Evolutionary conservation across 2,797 vertebrate species (phyloP), one percentile per base, ranked within the genome.

Genomic region (Gymnoscopelus braueri): DNA sequence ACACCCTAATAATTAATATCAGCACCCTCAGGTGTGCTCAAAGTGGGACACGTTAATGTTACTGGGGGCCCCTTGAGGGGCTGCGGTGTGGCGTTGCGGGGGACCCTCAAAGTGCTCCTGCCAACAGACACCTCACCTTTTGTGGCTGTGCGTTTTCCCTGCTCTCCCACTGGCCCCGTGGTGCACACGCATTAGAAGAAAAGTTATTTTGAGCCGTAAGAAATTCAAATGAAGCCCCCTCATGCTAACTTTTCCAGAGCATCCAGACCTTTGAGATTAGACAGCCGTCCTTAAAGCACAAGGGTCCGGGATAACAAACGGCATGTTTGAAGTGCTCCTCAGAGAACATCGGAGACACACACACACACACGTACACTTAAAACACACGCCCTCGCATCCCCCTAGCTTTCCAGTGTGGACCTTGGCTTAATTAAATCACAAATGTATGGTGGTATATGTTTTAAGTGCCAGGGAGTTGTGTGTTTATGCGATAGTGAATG

Each of bases 1-100:
- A 91, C 94, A 91, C 93, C 95, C 96, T 95, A 97, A 97, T 98
- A 97, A 98, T 98, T 98, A 97, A 98, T 96, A 95, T 93, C 93
- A 89, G 80, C 92, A 94, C 94, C 96, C 96, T 94, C 94, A 96
- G 95, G 96, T 97, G 95, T 95, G 94, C 95, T 94, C 94, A 95
- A 96, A 96, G 95, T 95, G 95, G 95, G 95, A 95, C 94, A 92
- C 94, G 94, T 94, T 96, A 95, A 95, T 96, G 95, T 95, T 95
- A 95, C 94, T 91, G 91, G 92, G 92, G 69, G 90, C 92, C 89
- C 89, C 91, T 91, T 92, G 89, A 71, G 66, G 90, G 67, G 73
- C 81, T 1, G 62, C 49, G 10, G 67, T 77, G 92, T 80, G 65
- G 66, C 70, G 92, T 80, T 67, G 67, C 70, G 70, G 72, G 89